A percentile compares a stretch with the other conserved stretches of the same genome.
Evolutionary conservation across 1,140 invertebrate genomes (phyloP).

Genomic region (Galendromus occidentalis): DNA sequence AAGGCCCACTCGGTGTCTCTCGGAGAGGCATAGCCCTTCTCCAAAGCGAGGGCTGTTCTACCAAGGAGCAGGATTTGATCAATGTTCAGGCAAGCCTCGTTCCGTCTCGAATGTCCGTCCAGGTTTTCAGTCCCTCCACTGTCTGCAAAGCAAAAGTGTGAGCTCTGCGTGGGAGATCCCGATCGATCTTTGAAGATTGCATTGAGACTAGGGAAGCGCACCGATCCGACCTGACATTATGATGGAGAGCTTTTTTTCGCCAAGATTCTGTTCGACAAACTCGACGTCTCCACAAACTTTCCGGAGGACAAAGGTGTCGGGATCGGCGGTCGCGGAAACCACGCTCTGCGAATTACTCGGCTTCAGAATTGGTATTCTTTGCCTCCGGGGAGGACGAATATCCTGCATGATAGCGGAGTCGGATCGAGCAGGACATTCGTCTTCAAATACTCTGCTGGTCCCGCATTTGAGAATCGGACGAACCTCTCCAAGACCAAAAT

Average conservation of each 20-base stretch:
- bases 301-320: slow-evolving; percentile 35
- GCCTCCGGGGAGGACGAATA: too few species aligned
- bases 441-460: too few species aligned
- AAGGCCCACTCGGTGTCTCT: slow-evolving; percentile 8
- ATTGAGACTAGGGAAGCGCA: too few species aligned
- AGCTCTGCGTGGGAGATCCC: too few species aligned
- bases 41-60: not conserved
- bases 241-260: not conserved
- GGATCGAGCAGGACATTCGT: too few species aligned
- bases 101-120: not conserved
- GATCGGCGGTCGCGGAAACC: slow-evolving; percentile 48
- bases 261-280: not conserved
- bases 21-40: not conserved
- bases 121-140: not conserved
- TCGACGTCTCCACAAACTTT: not conserved
- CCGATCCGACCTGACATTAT: not conserved
- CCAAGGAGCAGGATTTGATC: not conserved
- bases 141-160: not conserved
- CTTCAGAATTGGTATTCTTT: too few species aligned
- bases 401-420: too few species aligned
- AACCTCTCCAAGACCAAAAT: slow-evolving; percentile 57
- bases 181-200: too few species aligned
- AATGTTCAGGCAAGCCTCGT: not conserved
- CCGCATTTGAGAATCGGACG: slow-evolving; percentile 24
- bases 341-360: slow-evolving; percentile 37